Percentiles rank a stretch among this genome's conserved stretches.
Evolutionary conservation across 2,888 invertebrate species (phyloP).

Genomic region (Desoria tigrina): DNA sequence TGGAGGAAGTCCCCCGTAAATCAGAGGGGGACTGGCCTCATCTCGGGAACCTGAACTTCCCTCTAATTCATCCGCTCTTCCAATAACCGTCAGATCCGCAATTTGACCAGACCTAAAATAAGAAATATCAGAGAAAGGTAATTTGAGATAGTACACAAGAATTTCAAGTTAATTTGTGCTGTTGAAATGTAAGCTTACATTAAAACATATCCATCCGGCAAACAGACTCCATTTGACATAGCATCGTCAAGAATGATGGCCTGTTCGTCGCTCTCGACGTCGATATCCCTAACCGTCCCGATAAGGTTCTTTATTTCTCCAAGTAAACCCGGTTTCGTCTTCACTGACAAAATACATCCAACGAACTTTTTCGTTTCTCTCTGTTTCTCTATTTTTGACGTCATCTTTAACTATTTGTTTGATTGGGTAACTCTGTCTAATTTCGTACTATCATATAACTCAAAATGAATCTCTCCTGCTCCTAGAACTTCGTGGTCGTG

Average conservation of each 20-base stretch:
- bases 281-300: slow-evolving; percentile 47
- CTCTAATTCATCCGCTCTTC: slow-evolving; percentile 22
- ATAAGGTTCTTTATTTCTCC: slow-evolving; percentile 44
- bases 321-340: slow-evolving; percentile 34
- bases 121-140: neutral
- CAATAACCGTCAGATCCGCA: slow-evolving; percentile 42
- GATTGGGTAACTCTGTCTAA: too few species aligned
- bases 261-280: slow-evolving; percentile 42
- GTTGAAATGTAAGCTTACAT: slow-evolving; percentile 28
- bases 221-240: slow-evolving; percentile 43
- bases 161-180: too few species aligned
- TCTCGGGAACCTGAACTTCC: neutral
- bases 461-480: too few species aligned
- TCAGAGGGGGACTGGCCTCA: neutral
- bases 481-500: too few species aligned
- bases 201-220: slow-evolving; percentile 46
- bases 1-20: too few species aligned
- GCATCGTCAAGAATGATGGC: slow-evolving; percentile 47
- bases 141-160: neutral
- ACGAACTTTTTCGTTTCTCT: slow-evolving; percentile 46
- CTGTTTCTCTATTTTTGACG: too few species aligned
- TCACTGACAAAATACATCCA: slow-evolving; percentile 48
- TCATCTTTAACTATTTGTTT: too few species aligned
- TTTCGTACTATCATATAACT: too few species aligned
- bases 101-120: slow-evolving; percentile 49